Evolutionary conservation across 2,888 invertebrate genomes (phyloP).

Genomic region (Tipula lateralis): DNA sequence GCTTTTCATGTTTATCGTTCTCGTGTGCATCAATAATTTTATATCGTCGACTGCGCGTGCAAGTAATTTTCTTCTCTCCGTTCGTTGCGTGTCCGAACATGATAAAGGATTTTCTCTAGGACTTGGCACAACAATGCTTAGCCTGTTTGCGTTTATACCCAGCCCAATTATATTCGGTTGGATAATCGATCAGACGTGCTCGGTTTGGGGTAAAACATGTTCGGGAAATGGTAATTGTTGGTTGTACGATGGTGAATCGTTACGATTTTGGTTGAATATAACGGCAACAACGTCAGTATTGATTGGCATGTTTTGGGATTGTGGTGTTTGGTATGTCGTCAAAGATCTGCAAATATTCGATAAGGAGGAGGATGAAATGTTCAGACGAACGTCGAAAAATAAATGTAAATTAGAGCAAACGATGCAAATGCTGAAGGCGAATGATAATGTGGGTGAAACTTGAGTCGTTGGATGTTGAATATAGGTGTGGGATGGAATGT

Average conservation of each 20-base stretch:
- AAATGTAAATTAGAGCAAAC: conserved; percentile 45
- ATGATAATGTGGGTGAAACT: not conserved
- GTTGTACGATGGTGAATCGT: conserved; percentile 62
- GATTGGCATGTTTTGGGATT: conserved; percentile 61
- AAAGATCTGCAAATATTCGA: conserved; percentile 66
- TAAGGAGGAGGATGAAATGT: conserved; percentile 51
- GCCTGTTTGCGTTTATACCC: conserved; percentile 67
- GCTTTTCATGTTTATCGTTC: conserved; percentile 54
- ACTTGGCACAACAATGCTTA: conserved; percentile 62
- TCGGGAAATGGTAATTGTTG: conserved; percentile 67
- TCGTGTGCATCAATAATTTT: conserved; percentile 57
- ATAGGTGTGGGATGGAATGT: not conserved
- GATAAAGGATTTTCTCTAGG: conserved; percentile 71
- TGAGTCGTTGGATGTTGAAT: not conserved
- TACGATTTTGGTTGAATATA: conserved; percentile 61
- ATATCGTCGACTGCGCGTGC: conserved; percentile 58
- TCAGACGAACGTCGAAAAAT: conserved; percentile 41
- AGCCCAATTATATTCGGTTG: conserved; percentile 72
- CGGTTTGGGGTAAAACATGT: conserved; percentile 72
- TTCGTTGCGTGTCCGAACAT: conserved; percentile 64
- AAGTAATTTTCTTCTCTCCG: conserved; percentile 58
- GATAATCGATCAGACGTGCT: conserved; percentile 58
- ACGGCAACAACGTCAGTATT: conserved; percentile 61
- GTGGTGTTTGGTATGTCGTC: conserved; percentile 63
- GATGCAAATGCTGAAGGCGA: conserved; percentile 43